Conservation (phyloP, 2,888 invertebrate genomes). For the Lamellibrachia columna region DNA sequence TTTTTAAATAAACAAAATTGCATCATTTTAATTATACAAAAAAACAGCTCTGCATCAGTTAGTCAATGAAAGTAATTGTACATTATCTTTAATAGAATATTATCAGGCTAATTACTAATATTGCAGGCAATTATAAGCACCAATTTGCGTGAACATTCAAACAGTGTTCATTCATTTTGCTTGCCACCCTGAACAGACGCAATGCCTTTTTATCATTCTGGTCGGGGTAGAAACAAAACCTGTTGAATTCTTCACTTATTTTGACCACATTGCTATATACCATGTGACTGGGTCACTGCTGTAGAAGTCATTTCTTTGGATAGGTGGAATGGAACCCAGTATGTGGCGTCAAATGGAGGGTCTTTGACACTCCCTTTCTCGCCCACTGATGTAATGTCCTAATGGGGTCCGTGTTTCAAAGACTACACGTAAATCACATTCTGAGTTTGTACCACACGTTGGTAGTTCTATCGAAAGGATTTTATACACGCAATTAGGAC, state of each 20-base stretch:
- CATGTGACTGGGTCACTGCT: not conserved
- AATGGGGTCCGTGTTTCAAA: not conserved
- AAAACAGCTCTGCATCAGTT: not conserved
- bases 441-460: not conserved
- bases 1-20: not conserved
- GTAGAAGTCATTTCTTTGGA: not conserved
- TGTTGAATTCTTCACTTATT: not conserved
- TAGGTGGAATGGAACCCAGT: not conserved
- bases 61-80: not conserved
- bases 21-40: not conserved
- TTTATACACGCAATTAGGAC: too few species aligned
- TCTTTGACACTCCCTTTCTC: not conserved
- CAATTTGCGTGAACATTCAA: too few species aligned
- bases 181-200: not conserved
- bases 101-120: not conserved
- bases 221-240: not conserved
- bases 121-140: not conserved
- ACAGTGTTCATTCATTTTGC: not conserved
- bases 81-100: not conserved
- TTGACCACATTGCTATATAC: slow-evolving; percentile 1
- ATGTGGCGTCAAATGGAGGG: not conserved
- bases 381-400: not conserved
- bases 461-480: not conserved
- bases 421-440: not conserved
- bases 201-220: not conserved